Conservation (phyloP, 2,113 vertebrate genomes). For the Psittacus erithacus region DNA sequence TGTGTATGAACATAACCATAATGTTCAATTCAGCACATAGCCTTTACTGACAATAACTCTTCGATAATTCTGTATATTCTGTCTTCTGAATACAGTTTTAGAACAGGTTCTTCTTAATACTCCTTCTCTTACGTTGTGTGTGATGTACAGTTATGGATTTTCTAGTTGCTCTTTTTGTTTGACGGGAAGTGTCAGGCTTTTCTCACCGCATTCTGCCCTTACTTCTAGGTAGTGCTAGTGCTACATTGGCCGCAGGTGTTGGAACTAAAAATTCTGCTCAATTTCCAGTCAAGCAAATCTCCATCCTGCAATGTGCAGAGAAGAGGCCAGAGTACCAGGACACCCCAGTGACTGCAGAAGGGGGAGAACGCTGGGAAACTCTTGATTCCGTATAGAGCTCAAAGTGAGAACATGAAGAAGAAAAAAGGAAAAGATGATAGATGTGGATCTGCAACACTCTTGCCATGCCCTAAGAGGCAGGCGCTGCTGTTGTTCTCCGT, state of each 20-base stretch:
- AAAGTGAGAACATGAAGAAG: background rate
- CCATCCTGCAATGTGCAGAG: background rate
- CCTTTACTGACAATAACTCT: background rate
- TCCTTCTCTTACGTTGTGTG: background rate
- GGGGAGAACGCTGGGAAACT: background rate
- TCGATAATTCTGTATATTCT: background rate
- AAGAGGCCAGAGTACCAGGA: background rate
- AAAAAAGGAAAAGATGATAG: background rate
- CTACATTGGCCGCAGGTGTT: fast-evolving
- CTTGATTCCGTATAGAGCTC: no score
- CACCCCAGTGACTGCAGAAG: background rate
- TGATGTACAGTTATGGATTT: background rate
- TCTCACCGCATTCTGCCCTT: background rate
- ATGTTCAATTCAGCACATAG: background rate
- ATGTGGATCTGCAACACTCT: background rate
- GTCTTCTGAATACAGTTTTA: background rate
- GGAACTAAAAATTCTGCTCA: background rate
- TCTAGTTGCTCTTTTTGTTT: background rate
- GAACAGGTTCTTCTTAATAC: background rate
- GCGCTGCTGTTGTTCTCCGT: background rate
- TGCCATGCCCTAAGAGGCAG: background rate
- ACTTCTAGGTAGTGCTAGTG: background rate
- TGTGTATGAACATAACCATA: background rate
- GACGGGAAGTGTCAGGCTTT: background rate
- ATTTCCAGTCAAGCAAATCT: background rate